Base-by-base conservation (phyloP, 2,797 vertebrate species). In the Limnodromus scolopaceus region DNA sequence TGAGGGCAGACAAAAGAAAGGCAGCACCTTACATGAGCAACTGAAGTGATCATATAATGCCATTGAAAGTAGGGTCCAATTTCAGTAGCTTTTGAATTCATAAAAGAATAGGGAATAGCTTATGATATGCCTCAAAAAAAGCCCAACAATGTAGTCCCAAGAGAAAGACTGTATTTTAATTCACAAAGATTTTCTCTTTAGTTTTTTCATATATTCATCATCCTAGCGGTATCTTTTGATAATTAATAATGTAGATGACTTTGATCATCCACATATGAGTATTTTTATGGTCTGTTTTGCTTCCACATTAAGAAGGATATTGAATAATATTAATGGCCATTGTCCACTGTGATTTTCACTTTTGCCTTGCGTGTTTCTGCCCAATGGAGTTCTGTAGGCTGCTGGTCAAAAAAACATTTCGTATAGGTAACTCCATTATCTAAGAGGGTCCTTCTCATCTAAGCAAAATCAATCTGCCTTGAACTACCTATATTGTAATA, bases 1-100 rank as follows among this genome's bases (percentile, higher is more conserved):
- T 77, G 76, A 95, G 78, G 23, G 41, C 61, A 82, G 84, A 70
- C 46, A 92, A 93, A 96, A 93, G 60, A 83, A 83, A 88, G 92
- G 55, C 24, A 84, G 45, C 79, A 85, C 43, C 41, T 90, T 69
- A 43, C 45, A 60, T 13, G 60, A 64, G 64, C 53, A 79, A 30
- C 27, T 64, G 63, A 84, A 45, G 30, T 53, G 63, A 68, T 84
- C 72, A 76, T 49, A 46, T 19, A 58, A 46, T 82, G 60, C 34
- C 49, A 34, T 13, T 68, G 53, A 90, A 71, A 84, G 27, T 41
- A 72, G 30, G 13, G 27, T 49, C 48, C 61, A 65, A 64, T 83
- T 97, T 96, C 69, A 91, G 68, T 74, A 83, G 81, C 70, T 80
- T 92, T 89, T 91, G 51, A 55, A 75, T 89, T 58, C 69, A 48